Base-by-base conservation (phyloP, 2,113 vertebrate genomes). In the Sphaerodactylus townsendi region DNA sequence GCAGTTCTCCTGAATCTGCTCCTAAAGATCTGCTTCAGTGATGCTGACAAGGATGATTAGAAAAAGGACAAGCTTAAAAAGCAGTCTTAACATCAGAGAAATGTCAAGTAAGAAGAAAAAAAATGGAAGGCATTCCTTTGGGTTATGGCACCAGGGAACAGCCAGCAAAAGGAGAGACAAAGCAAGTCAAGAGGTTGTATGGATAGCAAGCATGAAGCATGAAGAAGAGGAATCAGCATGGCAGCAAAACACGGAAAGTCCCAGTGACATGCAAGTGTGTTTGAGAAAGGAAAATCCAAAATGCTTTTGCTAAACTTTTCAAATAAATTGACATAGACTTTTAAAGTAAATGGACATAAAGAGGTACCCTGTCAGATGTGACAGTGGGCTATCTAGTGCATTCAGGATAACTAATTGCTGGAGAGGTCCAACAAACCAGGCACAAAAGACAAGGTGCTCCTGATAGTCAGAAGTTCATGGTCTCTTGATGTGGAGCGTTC, bases 211-310 rank as follows among this genome's bases (percentile, higher is more conserved):
- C 39, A 79, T 84, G 81, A 77, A 82, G 83, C 87, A 82, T 77
- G 71, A 91, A 88, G 77, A 90, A 68, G 53, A 88, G 66, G 75
- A 86, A 84, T 44, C 87, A 71, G 85, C 89, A 90, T 48, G 76
- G 41, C 48, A 77, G 41, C 44, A 73, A 92, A 85, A 74, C 86
- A 69, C 66, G 66, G 66, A 87, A 82, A 39, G 25, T 10, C 6
- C 28, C 71, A 10, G 30, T 77, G 65, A 71, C 50, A 73, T 73
- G 56, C 46, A 92, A 87, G 77, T 10, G 0, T 0, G 2, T 21
- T 0, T 21, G 56, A 79, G 11, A 69, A 89, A 88, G 46, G 79
- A 86, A 81, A 83, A 4, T 3, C 23, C 37, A 73, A 65, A 70
- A 88, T 66, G 62, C 10, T 81, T 21, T 28, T n/a, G 9, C 77